Percentiles rank a stretch among this genome's conserved stretches.
Evolutionary conservation across 2,888 invertebrate genomes (phyloP).

Genomic region (Ophonus ardosiacus): DNA sequence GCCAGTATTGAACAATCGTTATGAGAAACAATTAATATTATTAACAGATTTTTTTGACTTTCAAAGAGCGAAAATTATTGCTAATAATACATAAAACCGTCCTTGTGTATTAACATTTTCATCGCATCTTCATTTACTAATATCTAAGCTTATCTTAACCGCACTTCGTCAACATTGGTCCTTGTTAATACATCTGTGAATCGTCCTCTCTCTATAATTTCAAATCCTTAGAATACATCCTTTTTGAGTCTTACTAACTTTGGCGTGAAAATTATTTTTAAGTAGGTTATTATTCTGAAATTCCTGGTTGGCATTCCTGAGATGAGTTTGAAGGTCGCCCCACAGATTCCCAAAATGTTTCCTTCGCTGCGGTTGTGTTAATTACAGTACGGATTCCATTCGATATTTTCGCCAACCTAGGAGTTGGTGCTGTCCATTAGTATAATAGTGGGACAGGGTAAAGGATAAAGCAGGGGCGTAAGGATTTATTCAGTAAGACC

Average conservation of each 20-base stretch:
- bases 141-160: not conserved
- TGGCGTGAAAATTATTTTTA: constrained; percentile 21
- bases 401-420: constrained; percentile 7
- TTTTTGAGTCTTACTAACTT: constrained; percentile 23
- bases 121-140: no score
- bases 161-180: not conserved
- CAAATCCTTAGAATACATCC: not conserved
- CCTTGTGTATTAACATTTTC: no score
- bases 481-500: constrained; percentile 26
- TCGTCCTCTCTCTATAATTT: not conserved
- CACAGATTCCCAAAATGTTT: constrained; percentile 29
- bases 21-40: no score
- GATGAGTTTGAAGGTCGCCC: constrained; percentile 35
- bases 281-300: constrained; percentile 47
- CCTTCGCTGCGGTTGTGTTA: constrained; percentile 21
- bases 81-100: no score
- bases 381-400: constrained; percentile 12
- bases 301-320: not conserved
- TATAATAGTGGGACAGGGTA: not conserved
- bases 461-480: constrained; percentile 1
- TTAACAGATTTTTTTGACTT: no score
- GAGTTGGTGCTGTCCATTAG: not conserved
- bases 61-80: no score
- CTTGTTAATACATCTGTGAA: not conserved
- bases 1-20: no score